phyloP scores from a whole-genome alignment of 2,888 invertebrate genomes.

The Gymnocheta viridis region DNA sequence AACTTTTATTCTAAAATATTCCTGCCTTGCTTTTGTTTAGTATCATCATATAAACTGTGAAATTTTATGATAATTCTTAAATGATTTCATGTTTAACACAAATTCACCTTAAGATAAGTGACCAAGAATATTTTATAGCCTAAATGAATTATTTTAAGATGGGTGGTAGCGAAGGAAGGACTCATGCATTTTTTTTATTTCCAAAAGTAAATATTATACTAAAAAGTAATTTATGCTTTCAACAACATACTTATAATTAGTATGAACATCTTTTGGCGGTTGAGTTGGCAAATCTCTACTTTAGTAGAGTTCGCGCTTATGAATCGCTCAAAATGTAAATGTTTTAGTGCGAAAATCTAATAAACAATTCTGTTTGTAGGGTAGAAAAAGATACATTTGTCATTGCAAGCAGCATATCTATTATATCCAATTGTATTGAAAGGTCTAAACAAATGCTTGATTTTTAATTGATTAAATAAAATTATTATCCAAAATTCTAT shows the following conservation, averaged over 20 bases:
- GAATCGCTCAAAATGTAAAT: no score
- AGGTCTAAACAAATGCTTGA: no score
- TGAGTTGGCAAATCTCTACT: background rate
- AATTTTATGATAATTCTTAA: constrained; percentile 65
- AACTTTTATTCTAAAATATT: constrained; percentile 17
- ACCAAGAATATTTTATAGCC: constrained; percentile 8
- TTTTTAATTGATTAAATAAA: no score
- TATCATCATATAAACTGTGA: constrained; percentile 55
- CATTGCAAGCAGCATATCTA: no score
- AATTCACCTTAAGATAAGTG: constrained; percentile 54
- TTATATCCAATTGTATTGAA: no score
- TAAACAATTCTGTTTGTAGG: no score
- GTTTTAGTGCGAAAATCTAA: no score
- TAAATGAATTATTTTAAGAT: constrained; percentile 15
- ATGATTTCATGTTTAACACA: constrained; percentile 65
- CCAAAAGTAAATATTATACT: background rate
- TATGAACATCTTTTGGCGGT: constrained; percentile 33
- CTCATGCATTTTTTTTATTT: background rate
- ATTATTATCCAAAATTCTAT: no score
- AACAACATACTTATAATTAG: constrained; percentile 22
- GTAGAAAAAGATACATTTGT: no score
- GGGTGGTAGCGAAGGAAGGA: background rate
- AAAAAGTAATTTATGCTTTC: constrained; percentile 7
- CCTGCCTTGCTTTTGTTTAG: background rate
- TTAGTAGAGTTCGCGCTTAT: background rate